These are phyloP conservation scores for Megalurothrips usitatus DNA, from an alignment of 2,888 invertebrate species.

Conservation along the genomic window DNA sequence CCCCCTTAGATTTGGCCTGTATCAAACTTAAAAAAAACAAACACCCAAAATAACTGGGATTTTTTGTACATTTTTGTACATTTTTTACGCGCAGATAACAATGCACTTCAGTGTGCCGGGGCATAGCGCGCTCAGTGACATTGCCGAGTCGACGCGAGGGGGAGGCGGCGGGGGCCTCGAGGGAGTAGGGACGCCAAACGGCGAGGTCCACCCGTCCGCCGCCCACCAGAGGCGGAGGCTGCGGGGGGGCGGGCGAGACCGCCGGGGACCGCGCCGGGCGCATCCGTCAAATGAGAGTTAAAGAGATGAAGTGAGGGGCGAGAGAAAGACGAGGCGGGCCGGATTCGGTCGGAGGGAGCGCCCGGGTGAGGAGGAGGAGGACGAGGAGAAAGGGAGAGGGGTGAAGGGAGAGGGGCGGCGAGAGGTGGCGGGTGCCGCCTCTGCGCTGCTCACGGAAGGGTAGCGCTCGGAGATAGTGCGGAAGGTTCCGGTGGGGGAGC, in stretches of 20 bases:
- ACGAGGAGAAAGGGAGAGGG: background rate
- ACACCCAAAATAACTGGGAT: too few relatives aligned
- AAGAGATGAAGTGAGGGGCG: background rate
- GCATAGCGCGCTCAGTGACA: background rate
- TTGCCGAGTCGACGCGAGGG: background rate
- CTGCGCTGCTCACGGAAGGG: background rate
- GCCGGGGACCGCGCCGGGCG: background rate
- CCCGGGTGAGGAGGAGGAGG: too few relatives aligned
- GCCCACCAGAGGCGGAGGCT: too few relatives aligned
- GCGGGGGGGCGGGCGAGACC: background rate
- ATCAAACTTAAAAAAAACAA: too few relatives aligned
- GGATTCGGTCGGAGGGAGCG: background rate
- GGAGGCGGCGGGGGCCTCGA: background rate
- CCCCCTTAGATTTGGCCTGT: too few relatives aligned
- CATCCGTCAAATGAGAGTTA: background rate
- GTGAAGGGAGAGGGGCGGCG: background rate
- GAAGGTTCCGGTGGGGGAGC: too few relatives aligned
- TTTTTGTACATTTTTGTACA: too few relatives aligned
- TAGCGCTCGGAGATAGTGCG: background rate
- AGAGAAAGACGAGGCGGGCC: too few relatives aligned
- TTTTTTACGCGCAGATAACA: background rate
- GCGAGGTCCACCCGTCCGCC: too few relatives aligned
- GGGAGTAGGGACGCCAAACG: too few relatives aligned
- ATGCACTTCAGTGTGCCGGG: background rate
- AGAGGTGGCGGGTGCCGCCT: background rate